phyloP scores from a whole-genome alignment of 2,888 invertebrate genomes.

The Ophion ellenae region DNA sequence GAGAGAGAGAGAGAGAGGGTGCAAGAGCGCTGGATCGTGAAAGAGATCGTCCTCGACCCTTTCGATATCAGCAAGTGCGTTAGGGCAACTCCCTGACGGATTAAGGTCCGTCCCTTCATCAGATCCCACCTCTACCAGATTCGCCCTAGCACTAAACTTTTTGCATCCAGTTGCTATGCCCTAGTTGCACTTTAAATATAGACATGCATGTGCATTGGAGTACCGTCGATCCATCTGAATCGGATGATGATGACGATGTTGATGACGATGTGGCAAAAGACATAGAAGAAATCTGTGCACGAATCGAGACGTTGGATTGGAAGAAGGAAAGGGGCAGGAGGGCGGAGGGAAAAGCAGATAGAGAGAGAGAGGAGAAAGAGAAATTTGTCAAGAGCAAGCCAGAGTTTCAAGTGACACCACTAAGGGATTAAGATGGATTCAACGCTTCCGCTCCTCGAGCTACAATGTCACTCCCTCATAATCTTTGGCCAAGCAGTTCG shows the following conservation, averaged over 20 bases:
- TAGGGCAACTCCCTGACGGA: conserved; percentile 56
- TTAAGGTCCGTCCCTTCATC: conserved; percentile 53
- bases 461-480: conserved; percentile 38
- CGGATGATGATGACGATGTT: background rate
- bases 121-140: background rate
- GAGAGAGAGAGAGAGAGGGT: conserved; percentile 41
- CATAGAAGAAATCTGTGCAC: background rate
- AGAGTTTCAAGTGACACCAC: conserved; percentile 52
- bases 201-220: background rate
- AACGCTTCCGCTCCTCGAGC: conserved; percentile 41
- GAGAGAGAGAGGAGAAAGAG: conserved; percentile 5
- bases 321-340: background rate
- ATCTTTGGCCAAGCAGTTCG: conserved; percentile 58
- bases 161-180: conserved; percentile 4
- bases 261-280: background rate
- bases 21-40: conserved; percentile 45
- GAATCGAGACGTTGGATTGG: background rate
- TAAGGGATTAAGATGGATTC: conserved; percentile 64
- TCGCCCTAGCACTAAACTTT: background rate
- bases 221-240: background rate
- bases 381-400: conserved; percentile 43
- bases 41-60: conserved; percentile 57
- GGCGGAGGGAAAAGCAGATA: background rate
- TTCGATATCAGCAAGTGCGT: conserved; percentile 64
- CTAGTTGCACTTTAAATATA: conserved; percentile 4